A percentile compares a stretch with the other conserved stretches of the same genome.
These are phyloP conservation scores for Conchocele bisecta DNA, from an alignment of 2,888 invertebrate species.

Conservation along the genomic window DNA sequence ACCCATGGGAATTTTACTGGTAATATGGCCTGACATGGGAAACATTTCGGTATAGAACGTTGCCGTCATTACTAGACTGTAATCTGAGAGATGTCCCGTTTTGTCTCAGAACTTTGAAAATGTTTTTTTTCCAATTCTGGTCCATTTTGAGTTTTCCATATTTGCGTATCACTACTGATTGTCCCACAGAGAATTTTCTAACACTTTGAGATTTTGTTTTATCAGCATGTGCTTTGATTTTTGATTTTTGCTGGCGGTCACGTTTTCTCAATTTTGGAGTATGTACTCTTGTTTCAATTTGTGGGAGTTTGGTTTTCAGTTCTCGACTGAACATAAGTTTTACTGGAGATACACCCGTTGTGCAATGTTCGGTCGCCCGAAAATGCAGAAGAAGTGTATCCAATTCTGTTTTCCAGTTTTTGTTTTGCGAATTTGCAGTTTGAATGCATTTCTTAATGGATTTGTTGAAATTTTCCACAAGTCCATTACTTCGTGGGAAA, in stretches of 20 bases:
- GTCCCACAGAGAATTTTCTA: slow-evolving; percentile 6
- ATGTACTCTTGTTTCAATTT: background rate
- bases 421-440: slow-evolving; percentile 19
- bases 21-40: slow-evolving; percentile 4
- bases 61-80: background rate
- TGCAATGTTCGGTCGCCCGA: slow-evolving; percentile 12
- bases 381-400: slow-evolving; percentile 3
- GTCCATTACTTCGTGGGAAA: slow-evolving; percentile 37
- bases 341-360: slow-evolving; percentile 5
- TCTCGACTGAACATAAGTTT: slow-evolving; percentile 6
- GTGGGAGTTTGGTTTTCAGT: slow-evolving; percentile 12
- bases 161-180: background rate
- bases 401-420: slow-evolving; percentile 27
- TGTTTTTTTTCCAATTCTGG: background rate
- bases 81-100: background rate
- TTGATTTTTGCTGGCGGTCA: background rate
- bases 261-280: background rate
- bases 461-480: slow-evolving; percentile 47
- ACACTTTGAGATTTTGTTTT: background rate
- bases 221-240: slow-evolving; percentile 11
- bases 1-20: too few species aligned
- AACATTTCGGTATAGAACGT: background rate
- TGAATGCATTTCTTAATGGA: slow-evolving; percentile 26
- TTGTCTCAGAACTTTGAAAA: slow-evolving; percentile 9
- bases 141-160: background rate